Percentiles rank a stretch among this genome's conserved stretches.
These are phyloP conservation scores for Volucella inanis DNA, from an alignment of 2,888 invertebrate genomes.

Conservation along the genomic window DNA sequence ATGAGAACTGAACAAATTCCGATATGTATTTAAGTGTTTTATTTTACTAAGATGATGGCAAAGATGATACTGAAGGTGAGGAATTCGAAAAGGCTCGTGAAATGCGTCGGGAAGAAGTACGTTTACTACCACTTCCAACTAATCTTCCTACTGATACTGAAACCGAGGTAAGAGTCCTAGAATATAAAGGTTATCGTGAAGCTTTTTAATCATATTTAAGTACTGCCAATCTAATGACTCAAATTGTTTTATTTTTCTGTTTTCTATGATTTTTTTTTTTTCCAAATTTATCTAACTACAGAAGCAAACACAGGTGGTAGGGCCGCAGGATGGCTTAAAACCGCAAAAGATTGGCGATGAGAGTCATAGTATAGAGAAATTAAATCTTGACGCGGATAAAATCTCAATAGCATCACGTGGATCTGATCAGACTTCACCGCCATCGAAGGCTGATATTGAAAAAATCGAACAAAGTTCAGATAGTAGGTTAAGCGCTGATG, in stretches of 20 bases:
- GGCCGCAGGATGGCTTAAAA: conserved; percentile 45
- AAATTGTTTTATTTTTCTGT: conserved; percentile 77
- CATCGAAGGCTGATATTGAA: conserved; percentile 79
- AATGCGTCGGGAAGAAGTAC: conserved; percentile 87
- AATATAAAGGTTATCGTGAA: conserved; percentile 34
- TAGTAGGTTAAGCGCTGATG: conserved; percentile 80
- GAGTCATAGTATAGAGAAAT: conserved; percentile 51
- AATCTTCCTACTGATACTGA: conserved; percentile 87
- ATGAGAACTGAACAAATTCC: neutral
- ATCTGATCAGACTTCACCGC: conserved; percentile 62
- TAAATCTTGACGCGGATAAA: conserved; percentile 39
- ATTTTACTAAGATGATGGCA: conserved; percentile 83
- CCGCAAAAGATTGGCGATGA: conserved; percentile 67
- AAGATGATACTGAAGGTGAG: conserved; percentile 90
- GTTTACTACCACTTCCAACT: conserved; percentile 86
- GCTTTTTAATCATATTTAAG: conserved; percentile 24
- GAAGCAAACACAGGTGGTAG: conserved; percentile 63
- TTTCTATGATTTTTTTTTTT: conserved; percentile 53
- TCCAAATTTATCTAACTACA: conserved; percentile 34
- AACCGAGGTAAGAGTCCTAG: conserved; percentile 86
- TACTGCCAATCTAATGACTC: conserved; percentile 57
- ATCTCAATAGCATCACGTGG: conserved; percentile 26
- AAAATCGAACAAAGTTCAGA: conserved; percentile 80
- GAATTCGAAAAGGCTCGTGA: conserved; percentile 87
- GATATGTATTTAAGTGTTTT: neutral